These are phyloP conservation scores for Chauna torquata DNA, from an alignment of 2,113 vertebrate genomes.

Conservation along the genomic window DNA sequence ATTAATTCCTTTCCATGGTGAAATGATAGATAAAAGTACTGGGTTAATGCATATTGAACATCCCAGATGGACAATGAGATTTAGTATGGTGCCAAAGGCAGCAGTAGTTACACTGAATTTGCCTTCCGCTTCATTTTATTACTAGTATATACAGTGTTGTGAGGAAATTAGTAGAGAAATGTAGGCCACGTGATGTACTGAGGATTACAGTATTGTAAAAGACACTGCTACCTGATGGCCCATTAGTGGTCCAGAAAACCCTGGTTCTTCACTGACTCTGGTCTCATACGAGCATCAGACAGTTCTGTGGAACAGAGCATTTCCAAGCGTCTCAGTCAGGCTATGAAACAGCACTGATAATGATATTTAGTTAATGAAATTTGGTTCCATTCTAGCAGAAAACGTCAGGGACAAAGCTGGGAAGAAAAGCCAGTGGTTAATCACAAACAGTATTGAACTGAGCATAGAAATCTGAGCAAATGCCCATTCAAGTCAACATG, in stretches of 20 bases:
- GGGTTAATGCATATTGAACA: neutral
- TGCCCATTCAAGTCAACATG: neutral
- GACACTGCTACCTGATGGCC: neutral
- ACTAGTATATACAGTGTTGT: neutral
- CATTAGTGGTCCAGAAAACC: neutral
- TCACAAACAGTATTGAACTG: neutral
- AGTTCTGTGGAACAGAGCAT: neutral
- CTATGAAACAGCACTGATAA: neutral
- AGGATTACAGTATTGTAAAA: neutral
- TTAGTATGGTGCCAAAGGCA: neutral
- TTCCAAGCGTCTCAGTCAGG: neutral
- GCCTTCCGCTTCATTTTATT: neutral
- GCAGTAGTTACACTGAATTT: neutral
- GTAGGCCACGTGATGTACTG: neutral
- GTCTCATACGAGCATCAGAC: neutral
- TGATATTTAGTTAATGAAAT: neutral
- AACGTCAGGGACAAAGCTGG: neutral
- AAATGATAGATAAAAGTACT: neutral
- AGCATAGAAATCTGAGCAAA: neutral
- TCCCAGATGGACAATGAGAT: neutral
- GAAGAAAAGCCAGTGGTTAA: neutral
- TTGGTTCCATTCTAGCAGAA: neutral
- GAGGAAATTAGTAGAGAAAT: neutral
- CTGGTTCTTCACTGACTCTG: neutral
- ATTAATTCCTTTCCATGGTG: neutral